Evolutionary conservation across 1,140 invertebrate genomes (phyloP).

Genomic region (Eciton burchellii): DNA sequence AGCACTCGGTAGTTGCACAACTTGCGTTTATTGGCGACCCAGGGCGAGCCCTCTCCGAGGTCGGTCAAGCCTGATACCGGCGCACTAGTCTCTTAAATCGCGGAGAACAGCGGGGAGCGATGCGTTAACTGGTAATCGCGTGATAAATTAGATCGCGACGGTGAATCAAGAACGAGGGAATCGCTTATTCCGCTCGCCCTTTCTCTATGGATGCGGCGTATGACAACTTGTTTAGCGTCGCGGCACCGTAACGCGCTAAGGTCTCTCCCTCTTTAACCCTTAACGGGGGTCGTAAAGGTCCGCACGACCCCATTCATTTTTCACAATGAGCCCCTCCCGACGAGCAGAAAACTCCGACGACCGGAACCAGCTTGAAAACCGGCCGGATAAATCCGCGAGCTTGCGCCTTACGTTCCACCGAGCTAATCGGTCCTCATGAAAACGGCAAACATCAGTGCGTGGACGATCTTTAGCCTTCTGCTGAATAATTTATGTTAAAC

Average conservation of each 20-base stretch:
- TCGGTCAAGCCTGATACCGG: background rate
- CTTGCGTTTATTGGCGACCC: background rate
- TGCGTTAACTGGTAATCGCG: background rate
- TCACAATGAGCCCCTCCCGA: background rate
- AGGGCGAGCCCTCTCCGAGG: background rate
- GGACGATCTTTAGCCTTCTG: slow-evolving; percentile 22
- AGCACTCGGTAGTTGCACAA: too few species aligned
- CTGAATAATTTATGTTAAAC: slow-evolving; percentile 50
- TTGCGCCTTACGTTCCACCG: background rate
- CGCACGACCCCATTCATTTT: background rate
- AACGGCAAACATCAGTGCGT: background rate
- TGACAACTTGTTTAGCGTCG: background rate
- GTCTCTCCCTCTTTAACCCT: background rate
- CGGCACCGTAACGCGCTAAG: background rate
- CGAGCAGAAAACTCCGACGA: background rate
- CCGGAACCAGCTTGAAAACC: background rate
- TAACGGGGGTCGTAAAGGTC: background rate
- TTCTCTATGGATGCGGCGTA: background rate
- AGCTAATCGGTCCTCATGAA: background rate
- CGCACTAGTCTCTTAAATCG: background rate
- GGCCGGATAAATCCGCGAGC: background rate
- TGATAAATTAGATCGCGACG: background rate
- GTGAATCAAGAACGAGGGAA: background rate
- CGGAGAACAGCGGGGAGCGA: background rate
- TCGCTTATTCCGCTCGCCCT: background rate